Evolutionary conservation across 2,113 vertebrate genomes (phyloP).

Genomic region (Protobothrops mucrosquamatus): DNA sequence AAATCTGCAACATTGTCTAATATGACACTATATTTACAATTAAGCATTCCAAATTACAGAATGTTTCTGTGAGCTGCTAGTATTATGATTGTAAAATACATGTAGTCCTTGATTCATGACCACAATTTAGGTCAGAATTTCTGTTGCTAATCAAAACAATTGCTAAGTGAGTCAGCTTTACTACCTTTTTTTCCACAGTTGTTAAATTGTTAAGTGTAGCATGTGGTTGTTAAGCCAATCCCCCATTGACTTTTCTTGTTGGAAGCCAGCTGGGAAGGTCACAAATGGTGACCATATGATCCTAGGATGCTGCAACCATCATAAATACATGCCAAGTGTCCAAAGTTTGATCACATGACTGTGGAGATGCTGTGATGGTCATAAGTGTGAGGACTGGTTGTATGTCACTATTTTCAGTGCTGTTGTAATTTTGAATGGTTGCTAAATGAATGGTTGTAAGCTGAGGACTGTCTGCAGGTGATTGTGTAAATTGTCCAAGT

Average conservation of each 20-base stretch:
- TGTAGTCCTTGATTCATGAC: neutral
- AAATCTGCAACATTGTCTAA: neutral
- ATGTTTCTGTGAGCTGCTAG: neutral
- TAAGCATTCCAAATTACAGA: neutral
- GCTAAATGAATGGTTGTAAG: neutral
- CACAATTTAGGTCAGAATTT: neutral
- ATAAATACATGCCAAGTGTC: neutral
- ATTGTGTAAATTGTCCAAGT: neutral
- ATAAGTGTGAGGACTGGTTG: neutral
- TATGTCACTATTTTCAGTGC: neutral
- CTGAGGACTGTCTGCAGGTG: neutral
- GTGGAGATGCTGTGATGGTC: neutral
- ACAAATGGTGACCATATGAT: neutral
- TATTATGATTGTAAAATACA: neutral
- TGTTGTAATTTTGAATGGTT: neutral
- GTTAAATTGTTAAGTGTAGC: neutral
- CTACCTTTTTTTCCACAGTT: neutral
- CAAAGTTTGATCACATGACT: neutral
- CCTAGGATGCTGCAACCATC: neutral
- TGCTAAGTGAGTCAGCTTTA: neutral
- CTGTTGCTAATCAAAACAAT: neutral
- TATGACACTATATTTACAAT: neutral
- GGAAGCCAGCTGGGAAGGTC: neutral
- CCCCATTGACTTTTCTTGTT: neutral
- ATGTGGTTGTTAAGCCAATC: neutral